Percentiles rank a stretch among this genome's conserved stretches.
phyloP scores from a whole-genome alignment of 2,797 vertebrate species.

The Anabas testudineus region DNA sequence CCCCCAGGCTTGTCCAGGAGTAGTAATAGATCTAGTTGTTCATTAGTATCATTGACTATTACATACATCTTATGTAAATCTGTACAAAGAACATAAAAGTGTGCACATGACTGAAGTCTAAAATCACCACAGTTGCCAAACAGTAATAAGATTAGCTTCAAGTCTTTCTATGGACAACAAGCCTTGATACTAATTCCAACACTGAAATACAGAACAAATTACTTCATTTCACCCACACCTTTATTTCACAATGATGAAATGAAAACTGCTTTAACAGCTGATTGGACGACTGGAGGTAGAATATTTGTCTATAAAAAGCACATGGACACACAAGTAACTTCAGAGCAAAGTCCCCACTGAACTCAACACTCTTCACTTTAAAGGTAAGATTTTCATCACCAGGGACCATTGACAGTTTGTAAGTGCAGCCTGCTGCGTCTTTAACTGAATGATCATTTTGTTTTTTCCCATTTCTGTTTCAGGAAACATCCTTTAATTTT shows the following conservation, averaged over 20 bases:
- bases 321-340: not conserved
- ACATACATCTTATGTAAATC: no score
- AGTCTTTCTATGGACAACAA: not conserved
- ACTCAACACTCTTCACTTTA: not conserved
- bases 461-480: not conserved
- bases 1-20: no score
- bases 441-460: not conserved
- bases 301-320: slow-evolving; percentile 20
- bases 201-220: no score
- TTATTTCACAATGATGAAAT: slow-evolving; percentile 1
- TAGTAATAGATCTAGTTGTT: no score
- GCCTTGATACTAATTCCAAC: no score
- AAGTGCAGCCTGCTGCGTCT: not conserved
- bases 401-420: not conserved
- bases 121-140: slow-evolving; percentile 17
- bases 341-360: not conserved
- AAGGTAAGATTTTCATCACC: not conserved
- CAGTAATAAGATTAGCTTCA: slow-evolving; percentile 11
- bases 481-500: not conserved
- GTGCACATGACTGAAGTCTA: not conserved
- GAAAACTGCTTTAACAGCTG: slow-evolving; percentile 10
- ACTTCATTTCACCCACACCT: slow-evolving; percentile 8
- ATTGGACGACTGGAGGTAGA: slow-evolving; percentile 13
- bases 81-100: no score
- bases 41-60: no score